Evolutionary conservation across 2,797 vertebrate species (phyloP), one percentile per base, ranked within the genome.

Genomic region (Ctenopoma kingsleyae): DNA sequence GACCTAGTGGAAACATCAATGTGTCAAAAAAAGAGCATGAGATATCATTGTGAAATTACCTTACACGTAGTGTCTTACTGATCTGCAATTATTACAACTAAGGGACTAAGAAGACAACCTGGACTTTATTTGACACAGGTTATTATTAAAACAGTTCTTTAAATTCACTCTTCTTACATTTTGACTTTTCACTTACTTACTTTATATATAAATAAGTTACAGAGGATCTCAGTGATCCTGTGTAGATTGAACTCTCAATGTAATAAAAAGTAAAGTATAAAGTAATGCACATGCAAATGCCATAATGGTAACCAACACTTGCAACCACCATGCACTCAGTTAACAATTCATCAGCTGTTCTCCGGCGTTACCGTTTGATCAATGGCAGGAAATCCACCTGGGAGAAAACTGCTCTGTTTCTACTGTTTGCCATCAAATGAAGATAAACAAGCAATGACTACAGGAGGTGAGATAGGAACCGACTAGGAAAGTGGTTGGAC

Each of bases 341-440:
- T 50, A 54, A 52, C 41, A 50, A 52, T 50, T 38, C 23, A 67
- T 63, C 57, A 46, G 57, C 48, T 59, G 67, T 53, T 40, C 41
- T 57, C 15, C 11, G 15, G 32, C 56, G 38, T 74, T 53, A 53
- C 47, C 25, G 51, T 61, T 68, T 73, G 69, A 81, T 70, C 60
- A 53, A 58, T 48, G 68, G 49, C 43, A 40, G 65, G 46, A 57
- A 65, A 62, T 52, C 16, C 67, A 55, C 54, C 17, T 5, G 3
- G 54, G 55, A 44, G 56, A 58, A 48, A 73, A 50, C 65, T 60
- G 68, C 57, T 47, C 63, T 51, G 56, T 32, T 32, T 41, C 63
- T 64, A 30, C 55, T 73, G 50, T 69, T 61, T 67, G 38, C 47
- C 5, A 9, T 70, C 61, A 48, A 60, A 70, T 70, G 59, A 67